Conservation (phyloP, 35 echinoderm and acorn worm genomes). For the Patiria miniata region DNA sequence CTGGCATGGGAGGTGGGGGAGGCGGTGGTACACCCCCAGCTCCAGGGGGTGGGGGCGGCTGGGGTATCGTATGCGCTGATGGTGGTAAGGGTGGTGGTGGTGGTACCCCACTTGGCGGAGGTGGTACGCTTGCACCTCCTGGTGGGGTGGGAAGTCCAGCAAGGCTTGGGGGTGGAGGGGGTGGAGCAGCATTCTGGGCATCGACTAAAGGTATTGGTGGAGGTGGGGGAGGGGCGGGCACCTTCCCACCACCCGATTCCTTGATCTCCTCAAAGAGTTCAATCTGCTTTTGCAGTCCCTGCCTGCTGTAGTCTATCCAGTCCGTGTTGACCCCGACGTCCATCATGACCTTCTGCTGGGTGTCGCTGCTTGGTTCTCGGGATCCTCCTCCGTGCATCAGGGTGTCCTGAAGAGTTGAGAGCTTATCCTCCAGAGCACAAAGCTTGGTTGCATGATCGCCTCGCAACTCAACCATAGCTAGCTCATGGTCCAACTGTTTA, state of each 20-base stretch:
- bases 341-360: conserved; percentile 29
- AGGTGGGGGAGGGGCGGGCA: neutral
- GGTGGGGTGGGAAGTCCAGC: neutral
- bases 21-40: conserved; percentile 12
- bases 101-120: neutral
- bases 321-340: conserved; percentile 84
- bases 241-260: neutral
- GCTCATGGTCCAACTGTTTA: conserved; percentile 72
- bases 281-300: conserved; percentile 78
- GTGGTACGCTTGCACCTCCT: neutral
- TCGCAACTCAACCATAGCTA: conserved; percentile 64
- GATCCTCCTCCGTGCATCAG: neutral
- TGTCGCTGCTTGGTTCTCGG: neutral
- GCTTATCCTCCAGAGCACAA: conserved; percentile 54
- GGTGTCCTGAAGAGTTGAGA: conserved; percentile 38
- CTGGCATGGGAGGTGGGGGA: conserved; percentile 58
- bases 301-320: conserved; percentile 76
- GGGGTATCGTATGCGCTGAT: conserved; percentile 14
- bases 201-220: conserved; percentile 6
- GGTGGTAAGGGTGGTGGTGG: conserved; percentile 41
- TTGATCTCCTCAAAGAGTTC: conserved; percentile 71
- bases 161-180: neutral
- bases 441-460: conserved; percentile 77
- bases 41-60: conserved; percentile 43
- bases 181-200: neutral